Percentiles rank a stretch among this genome's conserved stretches.
These are phyloP conservation scores for Pseudomyrmex concolor DNA, from an alignment of 1,140 invertebrate genomes.

Conservation along the genomic window DNA sequence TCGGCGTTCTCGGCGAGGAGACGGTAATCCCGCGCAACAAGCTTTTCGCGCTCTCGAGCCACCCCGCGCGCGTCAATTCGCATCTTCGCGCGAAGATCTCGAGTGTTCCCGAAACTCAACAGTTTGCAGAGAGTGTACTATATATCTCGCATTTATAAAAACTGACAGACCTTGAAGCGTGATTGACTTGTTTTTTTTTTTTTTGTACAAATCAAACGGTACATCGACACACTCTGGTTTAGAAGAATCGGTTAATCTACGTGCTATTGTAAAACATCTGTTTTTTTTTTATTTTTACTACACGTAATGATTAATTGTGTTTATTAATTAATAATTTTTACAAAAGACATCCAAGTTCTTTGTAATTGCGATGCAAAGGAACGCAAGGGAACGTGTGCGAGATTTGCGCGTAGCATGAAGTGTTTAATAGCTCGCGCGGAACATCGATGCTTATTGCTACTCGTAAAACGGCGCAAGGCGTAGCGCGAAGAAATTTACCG, in stretches of 20 bases:
- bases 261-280: background rate
- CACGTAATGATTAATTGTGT: background rate
- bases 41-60: conserved; percentile 51
- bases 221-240: background rate
- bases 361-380: background rate
- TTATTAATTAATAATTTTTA: background rate
- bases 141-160: background rate
- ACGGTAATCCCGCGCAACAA: conserved; percentile 54
- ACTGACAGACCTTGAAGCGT: background rate
- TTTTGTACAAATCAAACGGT: background rate
- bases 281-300: background rate
- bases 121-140: background rate
- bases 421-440: conserved; percentile 13
- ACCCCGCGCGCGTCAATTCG: conserved; percentile 16
- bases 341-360: background rate
- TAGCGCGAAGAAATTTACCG: conserved; percentile 42
- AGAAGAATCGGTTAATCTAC: background rate
- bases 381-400: background rate
- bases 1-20: conserved; percentile 54
- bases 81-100: conserved; percentile 33
- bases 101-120: conserved; percentile 8
- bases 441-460: conserved; percentile 4
- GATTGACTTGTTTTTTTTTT: too few relatives aligned
- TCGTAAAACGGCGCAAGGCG: conserved; percentile 22
- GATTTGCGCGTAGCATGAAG: background rate